These are phyloP conservation scores for Meteorus sp. DNA, from an alignment of 1,140 invertebrate species.

Conservation along the genomic window DNA sequence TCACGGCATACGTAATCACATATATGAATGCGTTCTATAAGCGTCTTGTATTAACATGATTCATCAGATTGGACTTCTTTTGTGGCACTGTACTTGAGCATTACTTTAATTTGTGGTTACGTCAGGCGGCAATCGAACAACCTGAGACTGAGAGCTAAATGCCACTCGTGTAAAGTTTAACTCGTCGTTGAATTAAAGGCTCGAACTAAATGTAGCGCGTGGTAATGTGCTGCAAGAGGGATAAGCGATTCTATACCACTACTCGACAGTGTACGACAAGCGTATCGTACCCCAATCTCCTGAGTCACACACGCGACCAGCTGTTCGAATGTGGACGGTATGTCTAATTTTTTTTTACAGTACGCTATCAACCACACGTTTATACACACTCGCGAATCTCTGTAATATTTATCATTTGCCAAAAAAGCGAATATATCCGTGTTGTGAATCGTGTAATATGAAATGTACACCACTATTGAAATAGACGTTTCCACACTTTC, in stretches of 20 bases:
- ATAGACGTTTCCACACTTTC: too few relatives aligned
- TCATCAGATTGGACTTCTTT: conserved; percentile 11
- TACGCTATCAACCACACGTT: not conserved
- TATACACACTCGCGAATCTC: too few relatives aligned
- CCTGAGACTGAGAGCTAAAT: conserved; percentile 6
- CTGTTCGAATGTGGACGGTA: not conserved
- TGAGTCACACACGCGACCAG: conserved; percentile 6
- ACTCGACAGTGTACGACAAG: not conserved
- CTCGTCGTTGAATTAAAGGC: conserved; percentile 24
- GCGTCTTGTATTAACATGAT: conserved; percentile 36
- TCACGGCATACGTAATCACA: conserved; percentile 53
- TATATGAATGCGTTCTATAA: too few relatives aligned
- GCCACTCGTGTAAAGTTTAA: conserved; percentile 25
- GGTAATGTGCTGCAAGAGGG: not conserved
- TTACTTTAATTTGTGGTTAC: conserved; percentile 15
- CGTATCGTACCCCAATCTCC: not conserved
- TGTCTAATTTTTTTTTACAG: conserved; percentile 8
- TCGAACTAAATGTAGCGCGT: conserved; percentile 17
- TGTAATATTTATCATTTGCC: too few relatives aligned
- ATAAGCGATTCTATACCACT: conserved; percentile 2
- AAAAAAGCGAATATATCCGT: too few relatives aligned
- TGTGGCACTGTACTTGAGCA: not conserved
- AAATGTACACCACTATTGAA: too few relatives aligned
- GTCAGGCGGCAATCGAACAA: conserved; percentile 12
- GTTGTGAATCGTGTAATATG: not conserved